A percentile compares a stretch with the other conserved stretches of the same genome.
Evolutionary conservation across 2,888 invertebrate genomes (phyloP).

Genomic region (Notocelia uddmanniana): DNA sequence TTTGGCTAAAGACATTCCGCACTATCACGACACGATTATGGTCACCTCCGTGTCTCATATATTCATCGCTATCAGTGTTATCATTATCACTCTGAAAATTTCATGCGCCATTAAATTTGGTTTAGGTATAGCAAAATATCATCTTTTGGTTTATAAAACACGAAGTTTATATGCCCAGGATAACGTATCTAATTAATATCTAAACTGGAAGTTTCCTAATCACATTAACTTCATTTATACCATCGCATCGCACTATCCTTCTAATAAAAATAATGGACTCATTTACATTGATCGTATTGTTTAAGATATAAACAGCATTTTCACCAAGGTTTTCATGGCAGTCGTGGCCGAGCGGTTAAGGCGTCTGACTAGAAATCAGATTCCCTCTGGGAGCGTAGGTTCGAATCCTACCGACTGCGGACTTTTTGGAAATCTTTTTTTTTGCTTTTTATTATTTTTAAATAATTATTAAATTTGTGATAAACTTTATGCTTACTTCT

Average conservation of each 20-base stretch:
- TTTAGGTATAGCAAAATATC: constrained; percentile 61
- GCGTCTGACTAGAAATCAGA: constrained; percentile 96
- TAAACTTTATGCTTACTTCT: background rate
- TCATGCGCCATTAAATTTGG: constrained; percentile 70
- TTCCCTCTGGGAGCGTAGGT: constrained; percentile 96
- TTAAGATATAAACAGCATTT: background rate
- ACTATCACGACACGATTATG: constrained; percentile 55
- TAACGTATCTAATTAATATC: background rate
- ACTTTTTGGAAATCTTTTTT: constrained; percentile 31
- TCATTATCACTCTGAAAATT: constrained; percentile 63
- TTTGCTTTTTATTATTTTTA: background rate
- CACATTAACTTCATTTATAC: background rate
- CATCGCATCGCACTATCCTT: too few relatives aligned
- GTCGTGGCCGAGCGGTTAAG: constrained; percentile 87
- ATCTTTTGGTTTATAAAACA: background rate
- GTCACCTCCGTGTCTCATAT: constrained; percentile 70
- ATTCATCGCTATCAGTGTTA: too few relatives aligned
- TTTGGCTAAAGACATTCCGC: constrained; percentile 17
- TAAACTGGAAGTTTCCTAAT: background rate
- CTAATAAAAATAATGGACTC: background rate
- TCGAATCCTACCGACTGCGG: constrained; percentile 95
- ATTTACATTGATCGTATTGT: background rate
- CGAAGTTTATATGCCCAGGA: too few relatives aligned
- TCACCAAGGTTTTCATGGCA: fast-evolving
- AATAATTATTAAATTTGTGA: background rate